Conservation (phyloP, 2,797 vertebrate genomes). For the Echiichthys vipera region DNA sequence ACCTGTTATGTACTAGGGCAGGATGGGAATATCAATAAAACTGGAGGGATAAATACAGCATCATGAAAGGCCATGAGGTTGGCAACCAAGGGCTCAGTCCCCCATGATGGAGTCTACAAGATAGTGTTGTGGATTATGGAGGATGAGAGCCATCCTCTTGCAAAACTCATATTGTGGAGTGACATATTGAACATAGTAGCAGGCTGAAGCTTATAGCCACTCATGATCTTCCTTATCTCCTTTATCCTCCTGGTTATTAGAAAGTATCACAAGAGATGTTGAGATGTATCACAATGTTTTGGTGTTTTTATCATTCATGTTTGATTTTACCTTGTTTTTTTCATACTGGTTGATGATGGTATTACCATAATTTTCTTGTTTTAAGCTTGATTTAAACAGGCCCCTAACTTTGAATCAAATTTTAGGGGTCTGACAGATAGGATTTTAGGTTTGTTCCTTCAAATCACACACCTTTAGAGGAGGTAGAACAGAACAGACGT, state of each 20-base stretch:
- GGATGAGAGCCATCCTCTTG: neutral
- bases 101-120: too few species aligned
- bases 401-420: neutral
- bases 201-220: neutral
- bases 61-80: neutral
- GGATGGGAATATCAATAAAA: conserved; percentile 9
- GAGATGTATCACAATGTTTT: neutral
- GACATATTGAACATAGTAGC: neutral
- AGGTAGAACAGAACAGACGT: neutral
- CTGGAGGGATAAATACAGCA: neutral
- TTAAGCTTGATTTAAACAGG: neutral
- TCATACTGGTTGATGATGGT: neutral
- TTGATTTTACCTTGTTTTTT: neutral
- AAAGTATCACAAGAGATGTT: neutral
- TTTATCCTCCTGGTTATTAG: neutral
- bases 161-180: conserved; percentile 1
- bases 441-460: neutral
- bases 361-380: neutral
- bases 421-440: neutral
- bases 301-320: neutral
- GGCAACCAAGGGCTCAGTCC: neutral
- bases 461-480: neutral
- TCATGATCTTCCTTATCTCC: neutral
- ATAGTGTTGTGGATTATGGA: conserved; percentile 8
- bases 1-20: neutral